phyloP scores from a whole-genome alignment of 1,140 invertebrate genomes.

The Odontomachus brunneus region DNA sequence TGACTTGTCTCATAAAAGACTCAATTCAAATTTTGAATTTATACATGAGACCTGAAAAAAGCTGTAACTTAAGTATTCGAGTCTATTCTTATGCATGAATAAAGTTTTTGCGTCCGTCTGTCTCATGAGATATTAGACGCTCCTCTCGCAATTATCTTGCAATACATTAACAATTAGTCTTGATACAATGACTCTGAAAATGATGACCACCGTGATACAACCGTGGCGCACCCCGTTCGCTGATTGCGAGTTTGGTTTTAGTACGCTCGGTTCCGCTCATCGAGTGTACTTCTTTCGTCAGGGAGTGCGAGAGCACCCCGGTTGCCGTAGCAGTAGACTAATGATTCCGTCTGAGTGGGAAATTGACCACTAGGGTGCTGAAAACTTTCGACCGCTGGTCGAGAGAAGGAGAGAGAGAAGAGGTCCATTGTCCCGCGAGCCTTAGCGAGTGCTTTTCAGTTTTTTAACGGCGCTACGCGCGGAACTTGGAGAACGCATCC shows the following conservation, averaged over 20 bases:
- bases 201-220: slow-evolving; percentile 24
- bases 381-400: slow-evolving; percentile 79
- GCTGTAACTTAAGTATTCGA: too few relatives aligned
- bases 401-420: slow-evolving; percentile 63
- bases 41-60: too few relatives aligned
- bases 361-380: slow-evolving; percentile 82
- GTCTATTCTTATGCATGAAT: too few relatives aligned
- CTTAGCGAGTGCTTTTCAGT: slow-evolving; percentile 74
- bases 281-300: slow-evolving; percentile 78
- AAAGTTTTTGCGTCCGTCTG: too few relatives aligned
- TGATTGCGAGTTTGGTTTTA: slow-evolving; percentile 78
- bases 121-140: too few relatives aligned
- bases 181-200: background rate
- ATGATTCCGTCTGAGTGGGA: slow-evolving; percentile 83
- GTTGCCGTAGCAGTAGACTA: slow-evolving; percentile 74
- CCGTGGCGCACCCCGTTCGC: slow-evolving; percentile 48
- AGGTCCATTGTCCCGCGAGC: slow-evolving; percentile 71
- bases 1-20: too few relatives aligned
- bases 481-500: slow-evolving; percentile 56
- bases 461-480: slow-evolving; percentile 61
- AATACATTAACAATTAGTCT: background rate
- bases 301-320: slow-evolving; percentile 72
- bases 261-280: slow-evolving; percentile 65
- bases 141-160: too few relatives aligned
- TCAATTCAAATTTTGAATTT: too few relatives aligned